Evolutionary conservation across 2,888 invertebrate species (phyloP), one percentile per base, ranked within the genome.

Genomic region (Leptopterna dolabrata): DNA sequence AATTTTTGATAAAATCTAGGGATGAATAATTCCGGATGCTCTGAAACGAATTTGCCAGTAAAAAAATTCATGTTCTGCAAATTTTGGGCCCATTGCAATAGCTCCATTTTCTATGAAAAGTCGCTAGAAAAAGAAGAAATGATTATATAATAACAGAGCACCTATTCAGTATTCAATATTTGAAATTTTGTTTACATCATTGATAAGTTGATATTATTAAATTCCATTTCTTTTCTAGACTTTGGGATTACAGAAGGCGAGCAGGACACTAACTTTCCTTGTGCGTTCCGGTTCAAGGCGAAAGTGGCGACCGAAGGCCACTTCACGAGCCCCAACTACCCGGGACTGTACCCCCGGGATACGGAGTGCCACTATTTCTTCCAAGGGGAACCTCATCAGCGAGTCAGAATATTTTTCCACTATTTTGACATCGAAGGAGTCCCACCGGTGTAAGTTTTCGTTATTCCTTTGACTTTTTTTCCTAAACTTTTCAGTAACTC

Each of bases 391-490:
- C 93, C 93, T 89, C 94, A 95, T 89, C 96, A 97, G 91, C 94
- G 95, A 91, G 95, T 97, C 88, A 95, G 95, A 90, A 93, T 98
- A 89, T 95, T 96, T 91, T 98, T 98, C 92, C 95, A 95, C 80
- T 97, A 96, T 36, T 98, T 98, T 91, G 97, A 98, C 91, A 96
- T 99, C 70, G 98, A 99, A 92, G 99, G 98, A 89, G 96, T 98
- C 88, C 93, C 95, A 90, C 98, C 97, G 98, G 19, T 71, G 83
- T 98, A 94, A 95, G 96, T 94, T 4, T 55, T 2, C 27, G 3
- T 2, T 2, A 70, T 19, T 70, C 29, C 1, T 13, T 70, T 19
- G 29, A 70, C 13, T 47, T 47, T 14, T 13, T 16, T 47, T 16
- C 13, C 13, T 9, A 13, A 47, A 47, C 13, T 47, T 14, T 43